These are phyloP conservation scores for Orthosia gracilis DNA, from an alignment of 2,888 invertebrate species.

Conservation along the genomic window DNA sequence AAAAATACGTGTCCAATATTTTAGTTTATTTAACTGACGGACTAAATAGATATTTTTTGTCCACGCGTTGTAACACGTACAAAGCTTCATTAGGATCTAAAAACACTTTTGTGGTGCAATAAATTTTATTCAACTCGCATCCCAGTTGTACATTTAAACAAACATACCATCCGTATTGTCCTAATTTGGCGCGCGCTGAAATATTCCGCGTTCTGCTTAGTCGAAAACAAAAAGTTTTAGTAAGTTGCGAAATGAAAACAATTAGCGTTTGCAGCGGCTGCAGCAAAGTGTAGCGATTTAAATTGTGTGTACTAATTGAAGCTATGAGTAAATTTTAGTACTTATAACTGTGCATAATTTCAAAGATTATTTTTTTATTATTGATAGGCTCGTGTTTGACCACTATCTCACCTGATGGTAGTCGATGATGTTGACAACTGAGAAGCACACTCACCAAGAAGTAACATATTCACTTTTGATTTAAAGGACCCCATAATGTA, in stretches of 20 bases:
- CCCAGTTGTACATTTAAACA: constrained; percentile 32
- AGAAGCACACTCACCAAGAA: too few species aligned
- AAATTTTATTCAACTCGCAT: constrained; percentile 17
- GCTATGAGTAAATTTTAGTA: constrained; percentile 20
- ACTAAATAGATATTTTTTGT: too few species aligned
- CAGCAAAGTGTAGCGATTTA: constrained; percentile 57
- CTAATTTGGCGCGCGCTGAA: constrained; percentile 53
- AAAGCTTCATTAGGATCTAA: neutral
- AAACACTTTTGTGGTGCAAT: constrained; percentile 10
- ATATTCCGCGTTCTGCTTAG: constrained; percentile 53
- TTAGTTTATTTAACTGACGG: too few species aligned
- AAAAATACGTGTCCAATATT: too few species aligned
- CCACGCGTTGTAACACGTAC: too few species aligned
- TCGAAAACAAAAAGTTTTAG: constrained; percentile 64
- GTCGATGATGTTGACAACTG: too few species aligned
- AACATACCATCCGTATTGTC: constrained; percentile 48
- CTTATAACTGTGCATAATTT: neutral
- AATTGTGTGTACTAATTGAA: constrained; percentile 52
- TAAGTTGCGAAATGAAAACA: constrained; percentile 63
- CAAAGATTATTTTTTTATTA: neutral
- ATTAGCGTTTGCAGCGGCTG: constrained; percentile 66
- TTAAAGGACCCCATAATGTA: too few species aligned
- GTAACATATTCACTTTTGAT: too few species aligned
- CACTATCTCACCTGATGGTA: too few species aligned
- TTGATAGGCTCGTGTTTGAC: too few species aligned